Evolutionary conservation across 1,140 invertebrate genomes (phyloP), one percentile per base, ranked within the genome.

Genomic region (Macrostomum lignano): DNA sequence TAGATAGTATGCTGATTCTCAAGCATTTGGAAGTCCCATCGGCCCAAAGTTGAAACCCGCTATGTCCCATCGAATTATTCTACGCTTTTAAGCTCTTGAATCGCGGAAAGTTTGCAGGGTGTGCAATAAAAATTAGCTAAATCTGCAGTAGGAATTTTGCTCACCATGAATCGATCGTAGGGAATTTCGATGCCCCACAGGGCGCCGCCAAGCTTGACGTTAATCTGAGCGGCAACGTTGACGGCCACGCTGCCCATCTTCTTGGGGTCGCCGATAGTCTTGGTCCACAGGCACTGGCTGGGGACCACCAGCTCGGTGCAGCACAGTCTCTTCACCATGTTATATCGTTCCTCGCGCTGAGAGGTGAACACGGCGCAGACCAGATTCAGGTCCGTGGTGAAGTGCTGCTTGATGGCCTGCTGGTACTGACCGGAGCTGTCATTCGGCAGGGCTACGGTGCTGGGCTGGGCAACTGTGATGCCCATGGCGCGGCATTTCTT

Each of bases 211-310:
- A 93, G 50, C 61, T 94, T 93, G 46, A 78, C 84, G 48, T 84
- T 88, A 26, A 93, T 82, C 61, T 93, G 84, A n/a, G 93, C 51
- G 0, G 72, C 65, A 32, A 94, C 75, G 60, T 91, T 93, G 48
- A 77, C 72, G 0, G 70, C 67, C 19, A 91, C 67, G 5, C 44
- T 46, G n/a, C 47, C 39, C 10, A 57, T 24, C 36, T 54, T 56
- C 24, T 46, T 39, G 14, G 39, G 38, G 6, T 50, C 39, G 6
- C 40, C 36, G 14, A 59, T 51, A 0, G 56, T 58, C 36, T 44
- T 49, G 15, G 42, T 38, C 33, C 46, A 46, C 19, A 58, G 52
- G 17, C 54, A 50, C 49, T 54, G 31, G 21, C 19, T 28, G 5
- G 20, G 19, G 14, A 5, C 51, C 2, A 76, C 72, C 10, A 63